These are phyloP conservation scores for Paradisaea rubra DNA, from an alignment of 2,113 vertebrate species.

Conservation along the genomic window DNA sequence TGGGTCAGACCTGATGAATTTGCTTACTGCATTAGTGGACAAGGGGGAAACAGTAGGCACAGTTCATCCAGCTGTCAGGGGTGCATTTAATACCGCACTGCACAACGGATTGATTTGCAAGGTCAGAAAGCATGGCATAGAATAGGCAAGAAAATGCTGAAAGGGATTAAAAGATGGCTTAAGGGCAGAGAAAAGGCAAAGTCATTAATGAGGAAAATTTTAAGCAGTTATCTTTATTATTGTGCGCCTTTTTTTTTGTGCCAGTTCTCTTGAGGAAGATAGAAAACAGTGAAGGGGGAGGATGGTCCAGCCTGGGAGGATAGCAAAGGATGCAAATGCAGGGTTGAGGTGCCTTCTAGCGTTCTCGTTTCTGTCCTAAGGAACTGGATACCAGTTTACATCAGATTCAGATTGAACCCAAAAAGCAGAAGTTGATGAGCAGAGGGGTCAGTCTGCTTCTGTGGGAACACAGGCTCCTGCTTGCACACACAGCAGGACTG, in stretches of 20 bases:
- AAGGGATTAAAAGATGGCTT: neutral
- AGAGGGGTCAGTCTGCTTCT: neutral
- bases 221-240: neutral
- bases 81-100: neutral
- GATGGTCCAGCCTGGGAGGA: neutral
- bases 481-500: neutral
- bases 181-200: neutral
- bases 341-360: neutral
- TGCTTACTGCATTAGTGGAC: neutral
- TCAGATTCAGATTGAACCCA: neutral
- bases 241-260: neutral
- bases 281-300: neutral
- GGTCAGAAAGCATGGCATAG: neutral
- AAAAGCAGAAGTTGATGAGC: neutral
- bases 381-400: neutral
- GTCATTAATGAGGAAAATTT: neutral
- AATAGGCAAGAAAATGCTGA: neutral
- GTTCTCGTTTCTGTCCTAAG: neutral
- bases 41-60: neutral
- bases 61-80: neutral
- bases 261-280: neutral
- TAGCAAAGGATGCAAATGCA: neutral
- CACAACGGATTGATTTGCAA: neutral
- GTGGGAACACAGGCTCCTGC: neutral
- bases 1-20: slow-evolving; percentile 14